Evolutionary conservation across 2,113 vertebrate genomes (phyloP).

Genomic region (Corvus moneduloides): DNA sequence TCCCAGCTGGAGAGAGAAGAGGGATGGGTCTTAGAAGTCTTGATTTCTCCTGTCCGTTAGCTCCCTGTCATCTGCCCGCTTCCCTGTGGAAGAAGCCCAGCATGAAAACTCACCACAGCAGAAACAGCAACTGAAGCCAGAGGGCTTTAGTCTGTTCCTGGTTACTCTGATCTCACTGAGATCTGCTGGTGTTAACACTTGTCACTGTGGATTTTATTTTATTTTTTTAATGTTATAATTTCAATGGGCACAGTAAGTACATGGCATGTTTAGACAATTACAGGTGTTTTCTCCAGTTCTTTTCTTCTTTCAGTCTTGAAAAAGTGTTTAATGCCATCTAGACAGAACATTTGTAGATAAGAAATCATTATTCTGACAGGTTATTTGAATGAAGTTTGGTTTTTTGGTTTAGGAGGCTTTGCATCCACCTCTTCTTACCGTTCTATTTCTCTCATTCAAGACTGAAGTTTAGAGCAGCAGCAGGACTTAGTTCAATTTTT

Average conservation of each 20-base stretch:
- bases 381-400: not conserved
- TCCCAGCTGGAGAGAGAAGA: too few relatives aligned
- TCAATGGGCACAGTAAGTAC: not conserved
- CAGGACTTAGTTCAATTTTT: not conserved
- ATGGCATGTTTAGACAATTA: not conserved
- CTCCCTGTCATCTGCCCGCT: accelerated
- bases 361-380: not conserved
- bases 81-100: not conserved
- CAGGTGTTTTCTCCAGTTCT: not conserved
- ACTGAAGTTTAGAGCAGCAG: not conserved
- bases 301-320: not conserved
- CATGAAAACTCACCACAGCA: not conserved
- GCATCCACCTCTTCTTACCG: not conserved
- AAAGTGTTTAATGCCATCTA: not conserved
- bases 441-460: not conserved
- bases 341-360: not conserved
- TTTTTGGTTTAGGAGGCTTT: not conserved
- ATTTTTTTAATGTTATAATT: not conserved
- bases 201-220: not conserved
- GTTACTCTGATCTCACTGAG: not conserved
- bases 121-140: not conserved
- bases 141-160: not conserved
- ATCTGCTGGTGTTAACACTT: not conserved
- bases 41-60: not conserved
- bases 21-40: accelerated